Evolutionary conservation across 53 echinoderm and acorn worm species (phyloP).

Genomic region (Echinometra lucunter): DNA sequence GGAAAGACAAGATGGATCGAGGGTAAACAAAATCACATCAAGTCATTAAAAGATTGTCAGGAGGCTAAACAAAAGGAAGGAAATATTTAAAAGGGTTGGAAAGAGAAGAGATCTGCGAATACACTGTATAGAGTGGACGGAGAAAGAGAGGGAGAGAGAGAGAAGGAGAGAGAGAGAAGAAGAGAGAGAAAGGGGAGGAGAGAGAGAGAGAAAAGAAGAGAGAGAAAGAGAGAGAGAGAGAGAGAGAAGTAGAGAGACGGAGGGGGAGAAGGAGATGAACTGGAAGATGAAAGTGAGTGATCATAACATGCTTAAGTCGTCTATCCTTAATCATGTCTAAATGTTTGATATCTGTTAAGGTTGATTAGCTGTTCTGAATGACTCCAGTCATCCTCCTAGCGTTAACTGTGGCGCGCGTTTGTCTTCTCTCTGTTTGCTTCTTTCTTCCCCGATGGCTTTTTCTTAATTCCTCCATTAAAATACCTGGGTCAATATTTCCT

Average conservation of each 20-base stretch:
- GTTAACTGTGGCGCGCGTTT: constrained; percentile 52
- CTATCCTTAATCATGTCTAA: constrained; percentile 55
- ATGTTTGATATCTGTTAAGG: constrained; percentile 56
- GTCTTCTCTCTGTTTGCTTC: constrained; percentile 17
- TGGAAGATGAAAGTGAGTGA: neutral
- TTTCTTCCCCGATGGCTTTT: constrained; percentile 34
- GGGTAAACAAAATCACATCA: too few relatives aligned
- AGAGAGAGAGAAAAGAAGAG: neutral
- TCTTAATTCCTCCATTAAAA: too few relatives aligned
- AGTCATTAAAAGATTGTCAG: too few relatives aligned
- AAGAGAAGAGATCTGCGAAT: neutral
- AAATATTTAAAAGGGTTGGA: neutral
- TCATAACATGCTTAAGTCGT: neutral
- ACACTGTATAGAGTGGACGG: neutral
- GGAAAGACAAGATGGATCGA: too few relatives aligned
- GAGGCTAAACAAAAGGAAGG: too few relatives aligned
- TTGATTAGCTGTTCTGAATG: constrained; percentile 40
- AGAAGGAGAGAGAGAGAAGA: neutral
- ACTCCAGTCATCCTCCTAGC: constrained; percentile 37
- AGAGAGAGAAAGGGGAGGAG: neutral
- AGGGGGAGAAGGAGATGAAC: neutral
- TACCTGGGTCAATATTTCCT: constrained; percentile 14
- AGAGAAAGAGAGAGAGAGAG: neutral
- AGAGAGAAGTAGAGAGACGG: neutral
- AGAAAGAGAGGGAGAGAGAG: neutral